Base-by-base conservation (phyloP, 2,113 vertebrate genomes). In the Eulacestoma nigropectus region DNA sequence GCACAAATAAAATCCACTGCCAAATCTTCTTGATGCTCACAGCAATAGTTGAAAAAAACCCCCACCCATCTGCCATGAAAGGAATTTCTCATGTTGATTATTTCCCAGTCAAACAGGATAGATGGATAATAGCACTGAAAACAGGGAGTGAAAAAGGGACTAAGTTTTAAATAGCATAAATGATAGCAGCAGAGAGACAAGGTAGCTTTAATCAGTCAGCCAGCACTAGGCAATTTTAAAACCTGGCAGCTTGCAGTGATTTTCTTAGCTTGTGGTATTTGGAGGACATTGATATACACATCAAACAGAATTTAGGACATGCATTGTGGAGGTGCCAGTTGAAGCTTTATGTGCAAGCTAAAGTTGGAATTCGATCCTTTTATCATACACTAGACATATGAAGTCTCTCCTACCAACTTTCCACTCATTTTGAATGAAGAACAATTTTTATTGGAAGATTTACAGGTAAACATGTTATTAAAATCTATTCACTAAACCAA, bases 241-340 rank as follows among this genome's bases (percentile, higher is more conserved):
- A 93, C 37, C 42, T 83, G 72, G 70, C 90, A 87, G 84, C 55
- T 56, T 69, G 64, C 78, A 57, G 39, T 62, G n/a, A 79, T 94
- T 95, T 94, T 62, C 81, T 94, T 95, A 89, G 73, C 79, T 77
- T 60, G 82, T 88, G 90, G 68, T 93, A 55, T 90, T 93, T 95
- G 95, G 94, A 96, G 85, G 85, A 94, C 85, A 74, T 68, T 87
- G 92, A 94, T 94, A 91, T 74, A 77, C 56, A 95, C 60, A 90
- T 94, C 90, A 94, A 94, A 94, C 39, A 95, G 82, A 95, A 97
- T 93, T 90, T 26, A 70, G 59, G 63, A 72, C 42, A 60, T 2
- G 9, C 22, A 59, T 59, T 63, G 53, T 75, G n/a, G 57, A 95
- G 77, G 74, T 87, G 70, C 63, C 87, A 88, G 67, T 10, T 70